Percentiles rank a stretch among this genome's conserved stretches.
phyloP scores from a whole-genome alignment of 2,113 vertebrate genomes.

The Tenebrosternarchus preto region DNA sequence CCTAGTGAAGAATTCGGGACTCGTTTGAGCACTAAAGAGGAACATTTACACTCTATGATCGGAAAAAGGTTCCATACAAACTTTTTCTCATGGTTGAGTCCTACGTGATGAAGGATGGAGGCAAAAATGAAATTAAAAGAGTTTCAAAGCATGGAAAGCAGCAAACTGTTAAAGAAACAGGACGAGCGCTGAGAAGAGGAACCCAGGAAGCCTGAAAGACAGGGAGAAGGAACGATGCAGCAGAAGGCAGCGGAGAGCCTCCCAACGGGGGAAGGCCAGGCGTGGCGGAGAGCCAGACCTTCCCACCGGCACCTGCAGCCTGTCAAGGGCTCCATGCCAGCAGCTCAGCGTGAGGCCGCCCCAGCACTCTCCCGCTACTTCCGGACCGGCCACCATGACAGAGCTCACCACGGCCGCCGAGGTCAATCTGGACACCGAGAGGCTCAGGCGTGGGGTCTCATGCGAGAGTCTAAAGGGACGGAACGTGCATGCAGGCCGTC shows the following conservation, averaged over 20 bases:
- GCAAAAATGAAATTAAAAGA: too few species aligned
- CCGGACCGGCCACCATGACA: not conserved
- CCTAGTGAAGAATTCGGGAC: not conserved
- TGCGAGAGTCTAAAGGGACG: not conserved
- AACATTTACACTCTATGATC: not conserved
- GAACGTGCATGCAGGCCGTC: not conserved
- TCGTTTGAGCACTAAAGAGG: not conserved
- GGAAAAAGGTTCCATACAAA: too few species aligned
- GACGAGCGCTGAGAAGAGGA: not conserved
- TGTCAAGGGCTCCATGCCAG: slow-evolving; percentile 17
- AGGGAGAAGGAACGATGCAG: not conserved
- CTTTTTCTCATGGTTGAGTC: too few species aligned
- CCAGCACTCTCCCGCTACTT: slow-evolving; percentile 7
- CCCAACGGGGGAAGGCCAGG: slow-evolving; percentile 8
- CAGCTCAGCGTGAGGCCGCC: not conserved
- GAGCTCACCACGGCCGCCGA: not conserved
- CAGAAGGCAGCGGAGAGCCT: slow-evolving; percentile 19
- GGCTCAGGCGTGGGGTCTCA: not conserved
- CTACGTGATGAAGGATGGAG: too few species aligned
- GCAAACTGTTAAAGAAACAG: not conserved
- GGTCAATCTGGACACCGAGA: not conserved
- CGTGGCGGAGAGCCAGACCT: slow-evolving; percentile 30
- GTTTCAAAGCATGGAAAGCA: too few species aligned
- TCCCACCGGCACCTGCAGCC: slow-evolving; percentile 14
- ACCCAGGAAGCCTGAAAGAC: not conserved